Conservation (phyloP, 2,113 vertebrate species). For the Phyllostomus hastatus region DNA sequence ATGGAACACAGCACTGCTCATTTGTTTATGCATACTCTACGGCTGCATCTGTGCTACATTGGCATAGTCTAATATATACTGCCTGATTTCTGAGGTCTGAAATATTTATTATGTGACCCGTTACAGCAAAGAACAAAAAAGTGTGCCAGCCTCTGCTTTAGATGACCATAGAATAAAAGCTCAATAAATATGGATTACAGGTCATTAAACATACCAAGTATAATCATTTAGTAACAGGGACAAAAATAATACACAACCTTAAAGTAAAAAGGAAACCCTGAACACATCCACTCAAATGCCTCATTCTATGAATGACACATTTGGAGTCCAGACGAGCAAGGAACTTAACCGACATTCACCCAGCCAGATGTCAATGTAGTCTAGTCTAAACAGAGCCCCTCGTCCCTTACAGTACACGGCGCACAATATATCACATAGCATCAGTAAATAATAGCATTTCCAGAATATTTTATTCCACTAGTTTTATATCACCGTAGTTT, state of each 20-base stretch:
- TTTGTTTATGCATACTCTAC: accelerated
- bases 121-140: not conserved
- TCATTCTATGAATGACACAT: not conserved
- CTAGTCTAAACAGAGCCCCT: not conserved
- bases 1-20: not conserved
- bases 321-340: not conserved
- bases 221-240: not conserved
- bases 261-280: not conserved
- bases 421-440: no score
- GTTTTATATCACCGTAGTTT: not conserved
- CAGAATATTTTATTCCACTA: not conserved
- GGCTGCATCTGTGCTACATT: accelerated
- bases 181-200: not conserved
- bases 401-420: accelerated
- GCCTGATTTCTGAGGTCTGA: not conserved
- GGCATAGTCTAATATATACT: not conserved
- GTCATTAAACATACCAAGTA: not conserved
- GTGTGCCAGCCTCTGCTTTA: not conserved
- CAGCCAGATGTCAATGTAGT: no score
- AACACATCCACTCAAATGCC: not conserved
- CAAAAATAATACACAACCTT: not conserved
- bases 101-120: not conserved
- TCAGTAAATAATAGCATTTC: not conserved
- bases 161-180: not conserved
- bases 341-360: no score